These are phyloP conservation scores for Sinhomidia bicolor DNA, from an alignment of 2,888 invertebrate genomes.

Conservation along the genomic window DNA sequence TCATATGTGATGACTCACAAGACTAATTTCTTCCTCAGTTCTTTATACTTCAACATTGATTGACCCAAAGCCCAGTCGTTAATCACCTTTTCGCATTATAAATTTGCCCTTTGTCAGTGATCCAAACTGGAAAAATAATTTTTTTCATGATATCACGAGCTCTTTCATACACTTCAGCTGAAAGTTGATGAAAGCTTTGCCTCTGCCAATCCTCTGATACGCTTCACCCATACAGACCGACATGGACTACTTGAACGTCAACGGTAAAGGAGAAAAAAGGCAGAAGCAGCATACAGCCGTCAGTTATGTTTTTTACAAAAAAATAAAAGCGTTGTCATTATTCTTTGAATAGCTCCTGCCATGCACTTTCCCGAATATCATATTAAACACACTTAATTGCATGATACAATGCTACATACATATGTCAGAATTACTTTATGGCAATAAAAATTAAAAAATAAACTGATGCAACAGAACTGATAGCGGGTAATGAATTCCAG, in stretches of 20 bases:
- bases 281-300: background rate
- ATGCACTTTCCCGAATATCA: conserved; percentile 48
- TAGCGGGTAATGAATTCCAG: conserved; percentile 55
- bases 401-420: conserved; percentile 54
- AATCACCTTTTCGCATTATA: conserved; percentile 56
- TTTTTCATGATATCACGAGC: conserved; percentile 30
- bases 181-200: conserved; percentile 56
- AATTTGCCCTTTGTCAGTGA: conserved; percentile 55
- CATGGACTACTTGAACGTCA: background rate
- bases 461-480: conserved; percentile 52
- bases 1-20: conserved; percentile 60
- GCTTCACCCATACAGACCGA: background rate
- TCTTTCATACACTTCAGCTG: conserved; percentile 50
- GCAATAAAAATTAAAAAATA: conserved; percentile 59
- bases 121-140: conserved; percentile 39
- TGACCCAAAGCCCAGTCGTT: conserved; percentile 35
- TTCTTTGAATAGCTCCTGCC: background rate
- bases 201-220: conserved; percentile 12
- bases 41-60: conserved; percentile 15
- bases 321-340: background rate
- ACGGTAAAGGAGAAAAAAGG: background rate
- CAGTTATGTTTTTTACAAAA: background rate
- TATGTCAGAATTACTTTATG: conserved; percentile 56
- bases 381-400: conserved; percentile 48
- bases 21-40: conserved; percentile 57